Conservation (phyloP, 2,797 vertebrate genomes). For the Pangasius krempfi region DNA sequence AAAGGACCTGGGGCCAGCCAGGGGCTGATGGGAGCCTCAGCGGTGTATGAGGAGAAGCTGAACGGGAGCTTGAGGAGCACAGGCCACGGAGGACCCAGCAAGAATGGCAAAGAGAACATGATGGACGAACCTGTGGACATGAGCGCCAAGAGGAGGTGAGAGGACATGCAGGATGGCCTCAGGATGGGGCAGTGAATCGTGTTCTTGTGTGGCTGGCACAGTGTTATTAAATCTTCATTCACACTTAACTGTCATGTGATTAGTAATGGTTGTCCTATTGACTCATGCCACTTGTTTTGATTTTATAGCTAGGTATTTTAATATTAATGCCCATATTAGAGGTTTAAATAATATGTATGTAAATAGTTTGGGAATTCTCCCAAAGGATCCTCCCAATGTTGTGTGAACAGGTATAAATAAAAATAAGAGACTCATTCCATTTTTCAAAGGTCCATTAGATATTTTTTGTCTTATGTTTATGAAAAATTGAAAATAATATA, state of each 20-base stretch:
- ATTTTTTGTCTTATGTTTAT: neutral
- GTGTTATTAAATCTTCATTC: neutral
- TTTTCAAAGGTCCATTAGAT: neutral
- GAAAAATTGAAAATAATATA: neutral
- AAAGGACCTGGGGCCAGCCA: conserved; percentile 72
- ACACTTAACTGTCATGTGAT: neutral
- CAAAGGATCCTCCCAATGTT: neutral
- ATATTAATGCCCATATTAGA: neutral
- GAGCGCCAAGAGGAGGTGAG: conserved; percentile 83
- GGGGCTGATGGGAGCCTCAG: conserved; percentile 65
- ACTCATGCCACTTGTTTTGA: neutral
- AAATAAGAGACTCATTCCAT: neutral
- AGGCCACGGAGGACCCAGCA: conserved; percentile 73
- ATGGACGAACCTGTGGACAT: conserved; percentile 88
- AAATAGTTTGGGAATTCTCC: no score
- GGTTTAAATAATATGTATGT: neutral
- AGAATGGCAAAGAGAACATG: conserved; percentile 87
- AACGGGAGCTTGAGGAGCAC: conserved; percentile 80
- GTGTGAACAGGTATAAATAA: neutral
- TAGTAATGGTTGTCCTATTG: neutral
- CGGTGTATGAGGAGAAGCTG: conserved; percentile 83
- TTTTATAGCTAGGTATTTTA: neutral
- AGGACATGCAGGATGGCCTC: neutral
- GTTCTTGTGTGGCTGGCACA: neutral
- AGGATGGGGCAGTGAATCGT: neutral